Conservation (phyloP, 2,888 invertebrate species). For the Watsonalla cultraria region DNA sequence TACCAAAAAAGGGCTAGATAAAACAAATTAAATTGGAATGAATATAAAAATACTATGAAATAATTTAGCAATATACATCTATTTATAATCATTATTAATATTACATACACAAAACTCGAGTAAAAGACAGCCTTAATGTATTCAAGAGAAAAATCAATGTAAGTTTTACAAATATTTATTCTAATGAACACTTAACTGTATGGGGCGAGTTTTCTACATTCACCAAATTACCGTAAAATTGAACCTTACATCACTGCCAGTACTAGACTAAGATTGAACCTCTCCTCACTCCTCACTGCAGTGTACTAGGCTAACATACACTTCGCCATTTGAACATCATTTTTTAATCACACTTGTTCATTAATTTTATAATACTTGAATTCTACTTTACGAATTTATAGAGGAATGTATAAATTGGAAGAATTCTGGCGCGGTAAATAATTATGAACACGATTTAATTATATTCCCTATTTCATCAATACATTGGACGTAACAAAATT, state of each 20-base stretch:
- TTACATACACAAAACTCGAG: slow-evolving; percentile 61
- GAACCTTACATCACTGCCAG: slow-evolving; percentile 59
- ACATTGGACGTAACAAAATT: slow-evolving; percentile 45
- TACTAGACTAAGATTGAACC: slow-evolving; percentile 48
- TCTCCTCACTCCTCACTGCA: slow-evolving; percentile 55
- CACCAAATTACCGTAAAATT: slow-evolving; percentile 61
- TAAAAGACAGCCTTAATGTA: slow-evolving; percentile 66
- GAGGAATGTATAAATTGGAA: slow-evolving; percentile 71
- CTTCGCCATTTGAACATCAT: slow-evolving; percentile 64
- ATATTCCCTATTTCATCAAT: slow-evolving; percentile 19
- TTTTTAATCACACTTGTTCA: slow-evolving; percentile 61
- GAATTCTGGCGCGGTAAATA: slow-evolving; percentile 40
- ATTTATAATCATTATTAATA: slow-evolving; percentile 53
- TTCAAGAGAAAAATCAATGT: slow-evolving; percentile 60
- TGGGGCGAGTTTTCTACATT: slow-evolving; percentile 56
- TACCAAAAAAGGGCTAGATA: slow-evolving; percentile 67
- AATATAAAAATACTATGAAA: slow-evolving; percentile 78
- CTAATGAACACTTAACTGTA: slow-evolving; percentile 76
- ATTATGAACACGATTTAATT: slow-evolving; percentile 12
- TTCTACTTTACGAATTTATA: slow-evolving; percentile 46
- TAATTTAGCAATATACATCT: slow-evolving; percentile 71
- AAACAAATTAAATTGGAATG: slow-evolving; percentile 70
- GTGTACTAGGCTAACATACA: slow-evolving; percentile 56
- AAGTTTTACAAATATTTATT: slow-evolving; percentile 63
- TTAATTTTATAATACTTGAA: slow-evolving; percentile 38